Conservation (phyloP, 2,113 vertebrate genomes). For the Alces alces region DNA sequence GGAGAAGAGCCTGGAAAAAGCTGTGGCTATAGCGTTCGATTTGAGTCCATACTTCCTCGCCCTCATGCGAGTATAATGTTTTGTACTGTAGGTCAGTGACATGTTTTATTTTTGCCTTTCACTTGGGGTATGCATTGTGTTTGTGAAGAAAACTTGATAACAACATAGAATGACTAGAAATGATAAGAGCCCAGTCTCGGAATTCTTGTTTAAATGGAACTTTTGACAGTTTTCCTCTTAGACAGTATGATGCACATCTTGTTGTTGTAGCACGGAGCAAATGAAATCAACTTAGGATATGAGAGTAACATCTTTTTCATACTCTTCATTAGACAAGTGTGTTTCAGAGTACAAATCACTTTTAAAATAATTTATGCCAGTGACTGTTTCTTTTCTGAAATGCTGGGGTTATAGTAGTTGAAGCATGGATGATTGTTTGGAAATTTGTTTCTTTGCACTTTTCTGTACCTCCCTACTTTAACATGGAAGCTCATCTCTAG, state of each 20-base stretch:
- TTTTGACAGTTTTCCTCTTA: background rate
- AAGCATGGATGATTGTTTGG: background rate
- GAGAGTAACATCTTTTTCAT: background rate
- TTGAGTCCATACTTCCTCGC: constrained; percentile 94
- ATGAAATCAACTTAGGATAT: background rate
- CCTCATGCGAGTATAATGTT: constrained; percentile 95
- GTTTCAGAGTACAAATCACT: background rate
- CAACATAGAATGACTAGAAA: background rate
- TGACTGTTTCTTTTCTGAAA: background rate
- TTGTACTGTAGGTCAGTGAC: constrained; percentile 93
- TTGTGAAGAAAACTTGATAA: background rate
- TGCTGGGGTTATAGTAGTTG: background rate
- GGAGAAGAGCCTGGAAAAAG: constrained; percentile 92
- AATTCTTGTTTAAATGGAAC: background rate
- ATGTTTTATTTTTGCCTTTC: background rate
- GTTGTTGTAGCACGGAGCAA: background rate
- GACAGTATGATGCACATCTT: background rate
- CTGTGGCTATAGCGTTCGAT: constrained; percentile 97
- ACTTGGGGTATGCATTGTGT: background rate
- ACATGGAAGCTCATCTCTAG: background rate
- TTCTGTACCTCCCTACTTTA: background rate
- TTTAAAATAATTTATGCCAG: background rate
- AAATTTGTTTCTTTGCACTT: background rate
- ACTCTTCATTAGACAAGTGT: background rate
- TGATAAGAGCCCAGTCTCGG: background rate